Evolutionary conservation across 2,797 vertebrate species (phyloP).

Genomic region (Natrix natrix): DNA sequence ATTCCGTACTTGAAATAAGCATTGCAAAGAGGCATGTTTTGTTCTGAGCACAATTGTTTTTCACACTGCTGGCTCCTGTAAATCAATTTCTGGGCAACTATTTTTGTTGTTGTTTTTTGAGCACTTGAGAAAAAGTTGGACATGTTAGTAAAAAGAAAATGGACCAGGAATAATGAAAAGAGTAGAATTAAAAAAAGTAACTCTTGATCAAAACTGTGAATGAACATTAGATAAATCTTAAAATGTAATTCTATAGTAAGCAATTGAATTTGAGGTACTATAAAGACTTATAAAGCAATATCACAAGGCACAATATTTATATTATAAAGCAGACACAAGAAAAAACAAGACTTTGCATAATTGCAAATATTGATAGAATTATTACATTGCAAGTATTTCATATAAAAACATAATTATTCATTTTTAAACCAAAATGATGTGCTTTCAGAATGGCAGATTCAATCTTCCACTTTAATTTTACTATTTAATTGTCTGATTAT

Average conservation of each 20-base stretch:
- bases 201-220: background rate
- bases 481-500: background rate
- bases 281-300: background rate
- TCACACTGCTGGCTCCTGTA: background rate
- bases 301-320: background rate
- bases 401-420: background rate
- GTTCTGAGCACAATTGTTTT: background rate
- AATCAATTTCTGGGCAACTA: background rate
- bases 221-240: background rate
- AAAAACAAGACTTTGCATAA: background rate
- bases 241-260: background rate
- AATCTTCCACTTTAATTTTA: background rate
- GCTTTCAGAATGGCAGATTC: background rate
- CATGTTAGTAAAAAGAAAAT: background rate
- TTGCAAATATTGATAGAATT: background rate
- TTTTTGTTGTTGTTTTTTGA: background rate
- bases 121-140: background rate
- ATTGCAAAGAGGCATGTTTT: background rate
- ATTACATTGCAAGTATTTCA: background rate
- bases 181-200: background rate
- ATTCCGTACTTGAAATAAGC: background rate
- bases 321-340: background rate
- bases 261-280: background rate
- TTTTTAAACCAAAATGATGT: background rate
- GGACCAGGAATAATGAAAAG: background rate